These are phyloP conservation scores for Buceros bicornis DNA, from an alignment of 2,797 vertebrate genomes.

Conservation along the genomic window DNA sequence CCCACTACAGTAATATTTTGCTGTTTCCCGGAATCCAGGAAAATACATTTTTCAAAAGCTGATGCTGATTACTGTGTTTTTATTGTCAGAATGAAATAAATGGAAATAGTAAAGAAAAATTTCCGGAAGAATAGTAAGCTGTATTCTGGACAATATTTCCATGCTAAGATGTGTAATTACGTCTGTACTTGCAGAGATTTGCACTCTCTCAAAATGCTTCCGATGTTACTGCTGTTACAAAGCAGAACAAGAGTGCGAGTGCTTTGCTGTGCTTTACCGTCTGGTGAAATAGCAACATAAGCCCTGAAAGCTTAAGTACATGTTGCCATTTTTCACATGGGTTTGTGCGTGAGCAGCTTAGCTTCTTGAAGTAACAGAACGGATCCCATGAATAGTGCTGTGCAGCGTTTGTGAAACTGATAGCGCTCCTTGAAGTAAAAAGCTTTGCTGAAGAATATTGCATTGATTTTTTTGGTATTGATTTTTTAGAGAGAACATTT, in stretches of 20 bases:
- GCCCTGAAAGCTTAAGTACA: neutral
- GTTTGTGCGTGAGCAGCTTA: neutral
- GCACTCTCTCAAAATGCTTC: neutral
- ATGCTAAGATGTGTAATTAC: rapidly evolving
- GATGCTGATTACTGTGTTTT: neutral
- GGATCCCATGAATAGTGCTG: neutral
- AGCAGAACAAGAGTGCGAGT: neutral
- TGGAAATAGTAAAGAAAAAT: neutral
- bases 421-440: neutral
- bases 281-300: neutral
- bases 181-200: neutral
- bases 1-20: neutral
- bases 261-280: neutral
- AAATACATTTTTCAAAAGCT: neutral
- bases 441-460: neutral
- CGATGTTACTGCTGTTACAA: rapidly evolving
- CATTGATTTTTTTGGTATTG: neutral
- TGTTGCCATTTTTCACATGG: neutral
- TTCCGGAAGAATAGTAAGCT: neutral
- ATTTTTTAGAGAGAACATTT: neutral
- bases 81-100: neutral
- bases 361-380: neutral
- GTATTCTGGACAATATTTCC: neutral
- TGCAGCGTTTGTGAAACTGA: neutral
- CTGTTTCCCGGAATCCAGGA: neutral